Evolutionary conservation across 35 echinoderm and acorn worm species (phyloP).

Genomic region (Apostichopus parvimensis): DNA sequence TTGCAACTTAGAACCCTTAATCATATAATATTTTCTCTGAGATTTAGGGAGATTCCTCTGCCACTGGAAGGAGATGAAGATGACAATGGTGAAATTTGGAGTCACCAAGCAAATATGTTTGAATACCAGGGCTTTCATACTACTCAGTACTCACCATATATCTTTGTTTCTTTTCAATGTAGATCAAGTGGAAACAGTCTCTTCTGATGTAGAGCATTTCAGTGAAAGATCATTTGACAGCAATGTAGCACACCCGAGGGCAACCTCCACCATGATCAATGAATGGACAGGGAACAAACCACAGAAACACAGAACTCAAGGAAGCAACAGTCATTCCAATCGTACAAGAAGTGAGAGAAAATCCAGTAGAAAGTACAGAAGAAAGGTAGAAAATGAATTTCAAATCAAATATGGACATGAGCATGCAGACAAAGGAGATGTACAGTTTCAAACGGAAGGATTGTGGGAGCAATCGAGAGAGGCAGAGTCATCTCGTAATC

Average conservation of each 20-base stretch:
- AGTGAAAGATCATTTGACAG: not conserved
- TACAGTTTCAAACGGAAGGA: not conserved
- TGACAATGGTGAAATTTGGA: too few relatives aligned
- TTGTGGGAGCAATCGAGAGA: not conserved
- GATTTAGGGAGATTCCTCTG: too few relatives aligned
- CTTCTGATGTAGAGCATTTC: not conserved
- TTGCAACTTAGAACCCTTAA: too few relatives aligned
- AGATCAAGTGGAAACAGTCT: too few relatives aligned
- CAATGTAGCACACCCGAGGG: not conserved
- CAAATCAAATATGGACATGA: not conserved
- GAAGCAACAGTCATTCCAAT: not conserved
- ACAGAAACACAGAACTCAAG: not conserved
- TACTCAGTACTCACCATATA: too few relatives aligned
- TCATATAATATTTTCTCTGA: too few relatives aligned
- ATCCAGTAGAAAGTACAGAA: not conserved
- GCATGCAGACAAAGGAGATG: not conserved
- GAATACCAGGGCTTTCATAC: too few relatives aligned
- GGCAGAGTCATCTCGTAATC: not conserved
- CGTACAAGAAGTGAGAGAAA: not conserved
- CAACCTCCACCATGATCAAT: not conserved
- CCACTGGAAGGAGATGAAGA: too few relatives aligned
- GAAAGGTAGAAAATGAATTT: not conserved
- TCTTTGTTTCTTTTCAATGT: too few relatives aligned
- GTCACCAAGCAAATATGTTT: too few relatives aligned
- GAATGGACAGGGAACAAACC: not conserved